Evolutionary conservation across 2,113 vertebrate genomes (phyloP).

Genomic region (Sterna hirundo): DNA sequence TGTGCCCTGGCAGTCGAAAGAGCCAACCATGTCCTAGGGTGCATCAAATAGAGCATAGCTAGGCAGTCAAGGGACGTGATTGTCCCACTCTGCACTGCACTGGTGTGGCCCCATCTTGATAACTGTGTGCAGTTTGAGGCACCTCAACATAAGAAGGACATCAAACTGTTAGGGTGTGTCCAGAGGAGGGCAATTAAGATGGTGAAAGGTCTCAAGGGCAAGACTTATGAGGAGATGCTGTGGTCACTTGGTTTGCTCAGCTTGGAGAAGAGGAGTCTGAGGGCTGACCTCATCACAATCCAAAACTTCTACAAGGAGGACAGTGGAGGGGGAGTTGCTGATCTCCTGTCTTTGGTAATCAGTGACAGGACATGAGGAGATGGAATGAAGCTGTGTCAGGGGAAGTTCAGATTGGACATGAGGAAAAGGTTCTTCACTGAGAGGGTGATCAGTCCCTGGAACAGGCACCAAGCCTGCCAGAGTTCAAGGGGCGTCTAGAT

Average conservation of each 20-base stretch:
- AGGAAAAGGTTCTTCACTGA: not conserved
- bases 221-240: not conserved
- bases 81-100: not conserved
- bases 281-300: not conserved
- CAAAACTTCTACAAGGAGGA: not conserved
- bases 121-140: not conserved
- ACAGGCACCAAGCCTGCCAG: not conserved
- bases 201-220: not conserved
- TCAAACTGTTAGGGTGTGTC: not conserved
- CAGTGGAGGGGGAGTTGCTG: not conserved
- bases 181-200: not conserved
- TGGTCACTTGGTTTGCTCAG: not conserved
- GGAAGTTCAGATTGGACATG: not conserved
- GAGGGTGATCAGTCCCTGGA: not conserved
- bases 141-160: not conserved
- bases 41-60: fast-evolving
- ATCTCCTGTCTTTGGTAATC: not conserved
- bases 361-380: fast-evolving
- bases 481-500: not conserved
- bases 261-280: not conserved
- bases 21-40: fast-evolving
- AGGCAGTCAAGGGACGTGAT: fast-evolving
- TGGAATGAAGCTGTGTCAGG: not conserved
- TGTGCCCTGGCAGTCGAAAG: not conserved
- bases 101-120: fast-evolving